Evolutionary conservation across 2,888 invertebrate species (phyloP).

Genomic region (Syrphus vitripennis): DNA sequence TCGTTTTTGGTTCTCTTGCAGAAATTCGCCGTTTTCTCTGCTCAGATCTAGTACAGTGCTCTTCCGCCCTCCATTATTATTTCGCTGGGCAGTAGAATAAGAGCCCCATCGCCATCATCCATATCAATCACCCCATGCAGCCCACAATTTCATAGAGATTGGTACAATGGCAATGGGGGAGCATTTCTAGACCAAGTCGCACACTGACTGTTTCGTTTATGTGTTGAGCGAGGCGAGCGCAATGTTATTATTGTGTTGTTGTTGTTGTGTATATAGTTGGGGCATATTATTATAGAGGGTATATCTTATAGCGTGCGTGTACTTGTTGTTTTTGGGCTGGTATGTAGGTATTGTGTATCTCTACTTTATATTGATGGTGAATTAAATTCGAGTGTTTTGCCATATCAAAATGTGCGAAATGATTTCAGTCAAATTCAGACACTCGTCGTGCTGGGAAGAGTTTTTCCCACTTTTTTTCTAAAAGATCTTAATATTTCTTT

Average conservation of each 20-base stretch:
- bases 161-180: conserved; percentile 40
- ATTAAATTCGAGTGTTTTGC: conserved; percentile 78
- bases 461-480: conserved; percentile 75
- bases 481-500: conserved; percentile 34
- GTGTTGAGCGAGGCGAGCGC: conserved; percentile 18
- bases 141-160: conserved; percentile 10
- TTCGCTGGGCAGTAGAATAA: conserved; percentile 25
- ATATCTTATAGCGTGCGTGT: conserved; percentile 58
- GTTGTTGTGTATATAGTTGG: conserved; percentile 53
- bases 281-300: conserved; percentile 32
- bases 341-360: conserved; percentile 56
- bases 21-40: not conserved
- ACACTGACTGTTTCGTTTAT: conserved; percentile 9
- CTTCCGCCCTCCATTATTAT: conserved; percentile 35
- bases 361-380: conserved; percentile 65
- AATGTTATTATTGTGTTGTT: conserved; percentile 11
- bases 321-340: conserved; percentile 41
- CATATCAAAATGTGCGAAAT: conserved; percentile 81
- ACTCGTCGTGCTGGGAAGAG: conserved; percentile 81
- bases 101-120: conserved; percentile 33
- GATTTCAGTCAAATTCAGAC: conserved; percentile 81
- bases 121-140: conserved; percentile 16
- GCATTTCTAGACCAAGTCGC: conserved; percentile 12
- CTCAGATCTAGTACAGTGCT: not conserved
- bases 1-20: conserved; percentile 31